These are phyloP conservation scores for Sardina pilchardus DNA, from an alignment of 2,113 vertebrate genomes.

Conservation along the genomic window DNA sequence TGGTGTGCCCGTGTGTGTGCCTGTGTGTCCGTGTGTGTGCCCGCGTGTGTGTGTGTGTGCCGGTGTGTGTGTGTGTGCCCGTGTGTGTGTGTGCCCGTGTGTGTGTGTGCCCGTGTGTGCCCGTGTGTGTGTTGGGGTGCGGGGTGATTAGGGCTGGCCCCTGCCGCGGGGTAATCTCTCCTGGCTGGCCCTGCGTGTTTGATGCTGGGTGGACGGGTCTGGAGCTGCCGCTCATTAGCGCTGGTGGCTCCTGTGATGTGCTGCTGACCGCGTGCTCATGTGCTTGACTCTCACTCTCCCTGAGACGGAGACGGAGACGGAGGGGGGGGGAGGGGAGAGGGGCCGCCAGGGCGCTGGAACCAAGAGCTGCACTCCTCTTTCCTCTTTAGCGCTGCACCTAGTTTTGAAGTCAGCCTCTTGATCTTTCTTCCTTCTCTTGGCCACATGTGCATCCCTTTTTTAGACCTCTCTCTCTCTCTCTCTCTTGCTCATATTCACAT, in stretches of 20 bases:
- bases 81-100: slow-evolving; percentile 21
- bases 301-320: neutral
- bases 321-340: neutral
- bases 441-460: slow-evolving; percentile 4
- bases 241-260: slow-evolving; percentile 38
- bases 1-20: neutral
- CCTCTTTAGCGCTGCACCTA: too few relatives aligned
- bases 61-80: slow-evolving; percentile 22
- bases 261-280: slow-evolving; percentile 20
- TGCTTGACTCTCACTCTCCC: neutral
- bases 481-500: too few relatives aligned
- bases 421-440: neutral
- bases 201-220: slow-evolving; percentile 36
- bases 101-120: slow-evolving; percentile 24
- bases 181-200: slow-evolving; percentile 42
- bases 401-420: slow-evolving; percentile 18
- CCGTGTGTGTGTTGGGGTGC: slow-evolving; percentile 10
- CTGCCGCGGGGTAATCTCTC: slow-evolving; percentile 6
- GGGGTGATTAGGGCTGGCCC: slow-evolving; percentile 30
- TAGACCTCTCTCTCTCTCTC: neutral
- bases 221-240: slow-evolving; percentile 38
- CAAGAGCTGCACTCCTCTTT: neutral
- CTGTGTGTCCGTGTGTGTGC: neutral
- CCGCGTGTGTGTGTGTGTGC: neutral
- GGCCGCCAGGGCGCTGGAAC: neutral